These are phyloP conservation scores for Aspidapion aeneum DNA, from an alignment of 2,888 invertebrate genomes.

Conservation along the genomic window DNA sequence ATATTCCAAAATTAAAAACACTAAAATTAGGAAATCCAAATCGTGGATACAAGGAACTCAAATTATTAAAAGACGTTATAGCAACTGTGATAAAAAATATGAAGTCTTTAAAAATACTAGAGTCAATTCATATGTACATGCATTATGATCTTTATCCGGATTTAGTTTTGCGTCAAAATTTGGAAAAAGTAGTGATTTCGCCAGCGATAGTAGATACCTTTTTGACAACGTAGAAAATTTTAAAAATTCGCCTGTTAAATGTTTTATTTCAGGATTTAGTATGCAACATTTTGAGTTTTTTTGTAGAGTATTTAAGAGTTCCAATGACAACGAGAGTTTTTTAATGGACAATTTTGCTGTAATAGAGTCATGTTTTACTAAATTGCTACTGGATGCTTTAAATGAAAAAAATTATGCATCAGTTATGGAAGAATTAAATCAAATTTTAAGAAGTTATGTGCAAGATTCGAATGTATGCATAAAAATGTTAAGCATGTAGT, in stretches of 20 bases:
- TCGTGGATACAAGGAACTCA: not conserved
- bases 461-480: not conserved
- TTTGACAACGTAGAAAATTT: not conserved
- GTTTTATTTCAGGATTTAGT: not conserved
- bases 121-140: not conserved
- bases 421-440: not conserved
- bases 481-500: too few relatives aligned
- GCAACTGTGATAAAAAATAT: not conserved
- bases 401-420: not conserved
- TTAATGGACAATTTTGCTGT: not conserved
- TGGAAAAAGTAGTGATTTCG: not conserved
- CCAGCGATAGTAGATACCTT: conserved; percentile 14
- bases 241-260: not conserved
- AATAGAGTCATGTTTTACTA: not conserved
- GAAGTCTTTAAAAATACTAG: not conserved
- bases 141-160: not conserved
- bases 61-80: not conserved
- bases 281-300: not conserved
- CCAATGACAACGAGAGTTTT: not conserved
- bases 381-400: not conserved
- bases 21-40: not conserved
- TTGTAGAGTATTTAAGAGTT: not conserved
- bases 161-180: conserved; percentile 3
- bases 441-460: not conserved
- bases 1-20: not conserved